These are phyloP conservation scores for Ardeotis arabs DNA, from an alignment of 2,113 vertebrate genomes.

Conservation along the genomic window DNA sequence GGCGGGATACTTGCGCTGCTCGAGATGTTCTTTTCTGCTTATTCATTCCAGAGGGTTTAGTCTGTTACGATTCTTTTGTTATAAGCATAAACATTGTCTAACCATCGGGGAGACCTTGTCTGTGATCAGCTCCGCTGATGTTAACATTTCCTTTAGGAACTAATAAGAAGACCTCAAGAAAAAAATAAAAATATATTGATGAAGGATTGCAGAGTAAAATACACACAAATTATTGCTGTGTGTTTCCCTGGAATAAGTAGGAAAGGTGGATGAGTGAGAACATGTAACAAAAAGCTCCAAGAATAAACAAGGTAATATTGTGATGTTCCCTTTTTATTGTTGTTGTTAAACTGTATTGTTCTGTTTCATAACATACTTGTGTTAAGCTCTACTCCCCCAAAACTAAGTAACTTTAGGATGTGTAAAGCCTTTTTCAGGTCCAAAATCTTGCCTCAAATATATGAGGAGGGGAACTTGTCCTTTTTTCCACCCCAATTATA, in stretches of 20 bases:
- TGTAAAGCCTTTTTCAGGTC: background rate
- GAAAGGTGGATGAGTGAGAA: background rate
- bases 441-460: background rate
- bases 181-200: background rate
- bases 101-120: background rate
- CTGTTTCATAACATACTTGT: background rate
- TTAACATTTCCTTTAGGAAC: background rate
- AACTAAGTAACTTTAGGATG: background rate
- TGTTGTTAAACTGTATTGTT: background rate
- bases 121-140: background rate
- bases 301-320: background rate
- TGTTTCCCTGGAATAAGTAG: background rate
- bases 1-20: background rate
- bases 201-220: background rate
- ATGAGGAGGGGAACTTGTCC: fast-evolving
- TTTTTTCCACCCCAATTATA: background rate
- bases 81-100: background rate
- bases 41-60: background rate
- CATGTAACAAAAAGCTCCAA: background rate
- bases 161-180: background rate
- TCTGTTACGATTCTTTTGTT: background rate
- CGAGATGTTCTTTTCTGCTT: slow-evolving; percentile 13
- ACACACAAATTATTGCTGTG: background rate
- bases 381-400: background rate
- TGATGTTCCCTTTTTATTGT: background rate